Evolutionary conservation across 2,113 vertebrate species (phyloP).

Genomic region (Lepus timidus): DNA sequence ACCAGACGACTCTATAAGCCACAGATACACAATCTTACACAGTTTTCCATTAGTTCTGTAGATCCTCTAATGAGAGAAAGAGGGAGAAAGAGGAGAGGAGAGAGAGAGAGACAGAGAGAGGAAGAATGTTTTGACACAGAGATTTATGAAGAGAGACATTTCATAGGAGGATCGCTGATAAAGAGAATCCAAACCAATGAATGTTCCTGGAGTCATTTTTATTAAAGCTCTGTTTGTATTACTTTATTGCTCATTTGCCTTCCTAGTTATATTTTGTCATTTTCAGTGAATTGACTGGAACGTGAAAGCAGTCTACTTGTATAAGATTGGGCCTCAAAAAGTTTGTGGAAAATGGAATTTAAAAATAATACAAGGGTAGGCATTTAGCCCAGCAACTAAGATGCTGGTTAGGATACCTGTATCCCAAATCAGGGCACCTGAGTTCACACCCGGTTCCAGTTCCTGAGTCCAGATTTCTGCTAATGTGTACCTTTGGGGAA

Average conservation of each 20-base stretch:
- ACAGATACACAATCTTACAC: neutral
- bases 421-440: no score
- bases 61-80: neutral
- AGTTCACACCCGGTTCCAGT: no score
- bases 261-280: neutral
- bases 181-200: constrained; percentile 58
- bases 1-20: neutral
- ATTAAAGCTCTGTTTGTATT: constrained; percentile 1
- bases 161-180: constrained; percentile 1
- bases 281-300: constrained; percentile 12
- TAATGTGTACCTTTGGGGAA: no score
- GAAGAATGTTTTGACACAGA: neutral
- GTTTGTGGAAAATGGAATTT: no score
- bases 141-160: constrained; percentile 46
- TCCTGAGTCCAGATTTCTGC: no score
- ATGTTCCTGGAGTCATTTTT: constrained; percentile 20
- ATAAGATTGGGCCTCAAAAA: neutral
- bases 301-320: constrained; percentile 1
- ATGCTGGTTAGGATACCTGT: no score
- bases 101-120: neutral
- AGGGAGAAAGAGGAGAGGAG: neutral
- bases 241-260: constrained; percentile 28
- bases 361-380: no score
- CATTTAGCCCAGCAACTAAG: no score
- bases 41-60: neutral